A percentile compares a stretch with the other conserved stretches of the same genome.
phyloP scores from a whole-genome alignment of 2,888 invertebrate species.

The Eupelmus urozonus region DNA sequence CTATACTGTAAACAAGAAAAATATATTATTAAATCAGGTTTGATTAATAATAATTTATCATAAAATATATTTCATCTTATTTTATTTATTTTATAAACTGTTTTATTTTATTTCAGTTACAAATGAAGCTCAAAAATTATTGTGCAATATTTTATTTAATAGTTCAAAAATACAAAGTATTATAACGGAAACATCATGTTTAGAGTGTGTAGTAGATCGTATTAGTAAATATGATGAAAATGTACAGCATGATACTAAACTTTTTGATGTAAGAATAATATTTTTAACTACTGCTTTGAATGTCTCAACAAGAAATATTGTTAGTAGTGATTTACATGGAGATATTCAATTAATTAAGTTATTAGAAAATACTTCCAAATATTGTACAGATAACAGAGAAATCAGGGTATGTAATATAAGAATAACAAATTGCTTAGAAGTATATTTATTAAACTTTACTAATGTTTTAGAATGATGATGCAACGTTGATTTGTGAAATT shows the following conservation, averaged over 20 bases:
- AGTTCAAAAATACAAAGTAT: slow-evolving; percentile 81
- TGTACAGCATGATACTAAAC: slow-evolving; percentile 85
- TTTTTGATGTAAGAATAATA: slow-evolving; percentile 91
- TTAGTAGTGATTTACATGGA: slow-evolving; percentile 85
- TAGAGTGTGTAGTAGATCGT: slow-evolving; percentile 83
- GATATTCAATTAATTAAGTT: slow-evolving; percentile 84
- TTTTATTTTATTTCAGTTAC: slow-evolving; percentile 76
- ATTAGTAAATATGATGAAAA: slow-evolving; percentile 82
- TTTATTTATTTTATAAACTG: slow-evolving; percentile 10
- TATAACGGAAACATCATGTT: slow-evolving; percentile 65
- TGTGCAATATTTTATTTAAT: slow-evolving; percentile 93
- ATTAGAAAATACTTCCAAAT: slow-evolving; percentile 81
- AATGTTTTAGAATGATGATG: slow-evolving; percentile 80
- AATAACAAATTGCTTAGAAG: background rate
- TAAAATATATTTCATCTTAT: slow-evolving; percentile 22
- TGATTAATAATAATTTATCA: slow-evolving; percentile 16
- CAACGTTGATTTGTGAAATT: slow-evolving; percentile 85
- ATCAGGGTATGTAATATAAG: slow-evolving; percentile 35
- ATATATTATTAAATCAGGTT: slow-evolving; percentile 42
- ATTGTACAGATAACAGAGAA: slow-evolving; percentile 21
- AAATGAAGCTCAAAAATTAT: slow-evolving; percentile 90
- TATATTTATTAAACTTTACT: slow-evolving; percentile 26
- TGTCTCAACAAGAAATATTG: slow-evolving; percentile 82
- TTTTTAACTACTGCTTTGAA: slow-evolving; percentile 93
- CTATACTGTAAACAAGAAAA: slow-evolving; percentile 70